These are phyloP conservation scores for Arenicola marina DNA, from an alignment of 2,888 invertebrate genomes.

Conservation along the genomic window DNA sequence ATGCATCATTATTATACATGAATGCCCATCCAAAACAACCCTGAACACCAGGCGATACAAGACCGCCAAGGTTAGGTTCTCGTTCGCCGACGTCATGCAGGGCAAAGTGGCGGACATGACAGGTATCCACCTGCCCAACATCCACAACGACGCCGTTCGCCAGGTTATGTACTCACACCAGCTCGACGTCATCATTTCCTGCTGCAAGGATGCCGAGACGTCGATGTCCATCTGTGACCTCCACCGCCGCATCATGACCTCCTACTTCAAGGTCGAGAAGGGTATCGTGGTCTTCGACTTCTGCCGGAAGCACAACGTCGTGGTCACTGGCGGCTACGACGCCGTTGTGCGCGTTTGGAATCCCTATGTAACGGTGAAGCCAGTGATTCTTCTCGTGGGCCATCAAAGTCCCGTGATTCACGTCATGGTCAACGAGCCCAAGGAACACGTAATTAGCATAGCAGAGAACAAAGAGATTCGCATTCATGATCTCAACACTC, in stretches of 20 bases:
- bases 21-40: conserved; percentile 15
- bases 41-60: conserved; percentile 4
- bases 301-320: conserved; percentile 45
- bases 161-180: conserved; percentile 69
- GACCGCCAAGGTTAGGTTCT: background rate
- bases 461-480: conserved; percentile 75
- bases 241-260: conserved; percentile 63
- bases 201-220: conserved; percentile 67
- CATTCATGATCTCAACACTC: conserved; percentile 75
- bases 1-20: conserved; percentile 19
- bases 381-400: conserved; percentile 70
- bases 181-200: conserved; percentile 73
- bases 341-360: conserved; percentile 79
- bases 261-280: conserved; percentile 67
- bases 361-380: conserved; percentile 74
- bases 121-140: conserved; percentile 56
- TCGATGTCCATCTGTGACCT: conserved; percentile 71
- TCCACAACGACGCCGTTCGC: conserved; percentile 74
- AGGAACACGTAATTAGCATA: conserved; percentile 73
- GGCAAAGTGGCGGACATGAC: conserved; percentile 2
- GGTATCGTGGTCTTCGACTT: conserved; percentile 60
- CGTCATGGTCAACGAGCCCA: conserved; percentile 69
- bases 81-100: conserved; percentile 12
- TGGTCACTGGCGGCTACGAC: conserved; percentile 69
- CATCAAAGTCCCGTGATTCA: conserved; percentile 70